Conservation (phyloP, 1,140 invertebrate genomes). For the Stegodyphus mimosarum region DNA sequence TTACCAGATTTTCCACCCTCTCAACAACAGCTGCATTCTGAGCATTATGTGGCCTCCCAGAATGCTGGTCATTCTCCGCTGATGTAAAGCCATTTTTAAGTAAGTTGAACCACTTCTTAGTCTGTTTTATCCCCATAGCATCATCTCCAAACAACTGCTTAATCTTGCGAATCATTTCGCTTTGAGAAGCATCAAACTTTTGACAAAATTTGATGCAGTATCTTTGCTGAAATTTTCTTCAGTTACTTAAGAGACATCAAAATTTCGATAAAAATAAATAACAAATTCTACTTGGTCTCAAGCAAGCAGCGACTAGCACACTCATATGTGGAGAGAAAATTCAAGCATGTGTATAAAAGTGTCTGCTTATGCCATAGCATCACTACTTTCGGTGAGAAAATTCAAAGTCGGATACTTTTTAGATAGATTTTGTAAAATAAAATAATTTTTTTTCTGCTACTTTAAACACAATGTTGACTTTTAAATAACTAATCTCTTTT, state of each 20-base stretch:
- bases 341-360: no score
- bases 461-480: no score
- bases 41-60: no score
- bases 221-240: not conserved
- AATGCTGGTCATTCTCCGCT: not conserved
- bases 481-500: no score
- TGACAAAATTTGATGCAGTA: not conserved
- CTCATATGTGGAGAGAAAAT: not conserved
- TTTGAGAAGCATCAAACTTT: not conserved
- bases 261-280: not conserved
- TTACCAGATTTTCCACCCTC: not conserved
- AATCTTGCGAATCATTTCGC: not conserved
- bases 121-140: not conserved
- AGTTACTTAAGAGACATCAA: not conserved
- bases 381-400: no score
- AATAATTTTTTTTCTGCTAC: no score
- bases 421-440: no score
- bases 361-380: no score
- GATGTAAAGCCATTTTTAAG: not conserved
- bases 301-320: not conserved
- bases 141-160: not conserved
- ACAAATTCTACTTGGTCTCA: not conserved
- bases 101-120: not conserved
- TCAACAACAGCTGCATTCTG: no score
- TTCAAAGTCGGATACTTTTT: no score